A percentile compares a stretch with the other conserved stretches of the same genome.
Conservation (phyloP, 1,140 invertebrate species). For the Aradophagus sp. region DNA sequence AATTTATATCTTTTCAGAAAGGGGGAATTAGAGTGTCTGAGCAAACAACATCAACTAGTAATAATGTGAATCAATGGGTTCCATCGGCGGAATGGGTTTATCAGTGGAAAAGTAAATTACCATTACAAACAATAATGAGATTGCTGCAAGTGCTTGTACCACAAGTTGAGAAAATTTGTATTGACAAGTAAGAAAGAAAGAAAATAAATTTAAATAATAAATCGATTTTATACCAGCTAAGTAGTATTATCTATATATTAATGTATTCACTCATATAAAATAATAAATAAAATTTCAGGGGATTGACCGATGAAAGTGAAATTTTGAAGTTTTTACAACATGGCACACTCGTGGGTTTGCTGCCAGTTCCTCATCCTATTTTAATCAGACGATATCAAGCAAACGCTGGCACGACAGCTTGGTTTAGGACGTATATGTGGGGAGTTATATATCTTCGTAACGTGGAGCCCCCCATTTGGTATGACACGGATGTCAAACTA, state of each 20-base stretch:
- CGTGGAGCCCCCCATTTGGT: constrained; percentile 99
- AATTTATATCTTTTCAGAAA: constrained; percentile 25
- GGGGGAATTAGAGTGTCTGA: constrained; percentile 51
- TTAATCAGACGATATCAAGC: constrained; percentile 99
- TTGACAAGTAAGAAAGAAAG: constrained; percentile 90
- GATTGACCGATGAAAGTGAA: constrained; percentile 99
- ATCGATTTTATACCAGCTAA: too few species aligned
- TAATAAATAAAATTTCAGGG: constrained; percentile 77
- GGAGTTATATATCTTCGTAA: constrained; percentile 99
- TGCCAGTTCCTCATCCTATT: constrained; percentile 99
- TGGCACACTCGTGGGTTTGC: constrained; percentile 96
- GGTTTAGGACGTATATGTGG: constrained; percentile 99
- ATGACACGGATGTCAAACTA: constrained; percentile 98
- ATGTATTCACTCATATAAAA: constrained; percentile 1
- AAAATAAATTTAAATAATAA: constrained; percentile 1
- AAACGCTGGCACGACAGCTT: constrained; percentile 97
- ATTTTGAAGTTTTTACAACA: constrained; percentile 99
- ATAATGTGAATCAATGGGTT: constrained; percentile 79
- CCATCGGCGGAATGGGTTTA: constrained; percentile 95
- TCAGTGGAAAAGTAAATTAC: constrained; percentile 97
- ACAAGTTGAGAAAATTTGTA: constrained; percentile 99
- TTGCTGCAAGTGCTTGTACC: constrained; percentile 98
- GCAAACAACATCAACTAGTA: constrained; percentile 40
- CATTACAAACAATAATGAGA: constrained; percentile 98
- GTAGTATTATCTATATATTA: too few species aligned